Base-by-base conservation (phyloP, 1,140 invertebrate species). In the Gryon sp. region DNA sequence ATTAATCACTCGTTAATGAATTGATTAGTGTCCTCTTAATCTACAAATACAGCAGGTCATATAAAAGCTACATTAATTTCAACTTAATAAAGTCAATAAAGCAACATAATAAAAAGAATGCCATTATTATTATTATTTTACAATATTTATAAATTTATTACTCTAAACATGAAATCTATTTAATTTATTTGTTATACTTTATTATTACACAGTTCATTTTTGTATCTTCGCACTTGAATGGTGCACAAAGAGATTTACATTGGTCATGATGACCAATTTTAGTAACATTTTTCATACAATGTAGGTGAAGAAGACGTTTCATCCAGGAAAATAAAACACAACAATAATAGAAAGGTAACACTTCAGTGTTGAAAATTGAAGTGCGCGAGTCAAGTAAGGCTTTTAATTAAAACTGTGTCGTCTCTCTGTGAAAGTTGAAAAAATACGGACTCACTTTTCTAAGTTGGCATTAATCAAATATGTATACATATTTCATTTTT, bases 381-480 rank as follows among this genome's bases (percentile, higher is more conserved):
- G 65, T 50, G 32, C 30, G 11, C 28, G 28, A 40, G 34, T 41
- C 34, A 9, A 59, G 52, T 34, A 40, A 43, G 34, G 20, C 53
- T 69, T 69, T 69, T 69, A 59, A 59, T 69, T 69, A 69, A 69
- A 69, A 15, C 41, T 24, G 12, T 20, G 62, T 38, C 26, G 32
- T 15, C 12, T 32, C 19, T 62, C 50, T 38, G 11, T 14, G 6
- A 12, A 38, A 38, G 28, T n/a, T 16, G 7, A 28, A 24, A 26
- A 41, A 41, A 19, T 6, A 26, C 11, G 1, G 30, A 20, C 28
- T 11, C 20, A 22, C 11, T 50, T 19, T 22, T n/a, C n/a, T n/a
- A n/a, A n/a, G n/a, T n/a, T n/a, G n/a, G n/a, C n/a, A n/a, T n/a
- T n/a, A n/a, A n/a, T n/a, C n/a, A n/a, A n/a, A n/a, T n/a, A n/a